These are phyloP conservation scores for Zaprionus capensis DNA, from an alignment of 1,140 invertebrate species.

Conservation along the genomic window DNA sequence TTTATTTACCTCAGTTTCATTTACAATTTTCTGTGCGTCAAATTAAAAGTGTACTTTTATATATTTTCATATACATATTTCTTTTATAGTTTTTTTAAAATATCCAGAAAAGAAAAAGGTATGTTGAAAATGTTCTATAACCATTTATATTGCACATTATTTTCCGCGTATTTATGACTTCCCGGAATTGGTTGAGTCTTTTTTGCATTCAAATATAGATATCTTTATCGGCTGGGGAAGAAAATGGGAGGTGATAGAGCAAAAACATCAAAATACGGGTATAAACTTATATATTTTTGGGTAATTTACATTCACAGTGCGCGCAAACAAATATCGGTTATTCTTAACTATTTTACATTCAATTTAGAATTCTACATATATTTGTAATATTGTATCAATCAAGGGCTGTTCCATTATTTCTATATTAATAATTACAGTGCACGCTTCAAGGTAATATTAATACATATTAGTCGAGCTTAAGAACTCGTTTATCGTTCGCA, in stretches of 20 bases:
- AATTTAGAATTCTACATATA: constrained; percentile 1
- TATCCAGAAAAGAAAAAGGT: too few species aligned
- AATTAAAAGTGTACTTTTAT: too few species aligned
- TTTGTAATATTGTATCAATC: not conserved
- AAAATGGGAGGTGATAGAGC: not conserved
- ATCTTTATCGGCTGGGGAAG: not conserved
- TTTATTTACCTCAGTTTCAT: too few species aligned
- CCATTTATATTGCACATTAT: too few species aligned
- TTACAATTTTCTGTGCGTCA: too few species aligned
- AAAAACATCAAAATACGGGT: not conserved
- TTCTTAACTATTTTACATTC: constrained; percentile 3
- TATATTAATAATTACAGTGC: not conserved
- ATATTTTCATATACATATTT: too few species aligned
- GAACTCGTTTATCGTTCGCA: not conserved
- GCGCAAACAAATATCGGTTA: constrained; percentile 5
- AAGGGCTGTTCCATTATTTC: not conserved
- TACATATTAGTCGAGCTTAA: not conserved
- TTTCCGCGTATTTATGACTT: too few species aligned
- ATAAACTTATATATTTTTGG: constrained; percentile 12
- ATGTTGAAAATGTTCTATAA: too few species aligned
- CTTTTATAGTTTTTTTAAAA: too few species aligned
- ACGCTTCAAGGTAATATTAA: not conserved
- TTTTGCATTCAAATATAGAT: not conserved
- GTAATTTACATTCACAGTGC: constrained; percentile 8
- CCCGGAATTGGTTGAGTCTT: not conserved